Evolutionary conservation across 2,888 invertebrate species (phyloP), one percentile per base, ranked within the genome.

Genomic region (Agrochola litura): DNA sequence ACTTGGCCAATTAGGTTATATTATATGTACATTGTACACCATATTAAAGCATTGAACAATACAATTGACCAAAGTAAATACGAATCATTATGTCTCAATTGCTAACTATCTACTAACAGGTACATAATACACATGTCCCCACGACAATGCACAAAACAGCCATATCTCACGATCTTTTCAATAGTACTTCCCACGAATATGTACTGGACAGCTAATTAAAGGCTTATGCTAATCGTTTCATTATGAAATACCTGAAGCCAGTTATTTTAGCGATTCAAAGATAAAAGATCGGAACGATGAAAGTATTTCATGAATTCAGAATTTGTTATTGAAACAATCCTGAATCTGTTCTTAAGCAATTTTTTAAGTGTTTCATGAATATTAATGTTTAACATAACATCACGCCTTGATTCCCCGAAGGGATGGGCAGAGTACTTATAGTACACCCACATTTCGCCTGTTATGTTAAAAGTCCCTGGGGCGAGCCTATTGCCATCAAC

Each of bases 131-230:
- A 75, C 9, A n/a, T 73, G 65, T 81, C 76, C 54, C 77, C 73
- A 70, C 22, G 73, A 77, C 76, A 82, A 83, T 78, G 61, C 65
- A 77, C 72, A 76, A 72, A 74, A 76, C 66, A 64, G 10, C 8
- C 68, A 63, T 86, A 82, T 84, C 84, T 70, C 66, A 84, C 77
- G n/a, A 88, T 86, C 81, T 76, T 12, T 78, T 76, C 52, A 73
- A 73, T 67, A n/a, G n/a, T 37, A 65, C 16, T 84, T 87, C 87
- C 86, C 87, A 88, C 86, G 86, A 52, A 71, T 76, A 65, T 76
- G 68, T 82, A 82, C 82, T 63, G 37, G 19, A 64, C 77, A n/a
- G 67, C 41, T 82, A 80, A 83, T 77, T 88, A 66, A 14, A 46
- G 60, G n/a, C 43, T 65, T 77, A 72, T 81, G 77, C 58, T 87